Base-by-base conservation (phyloP, 1,140 invertebrate species). In the Meteorus sp. region DNA sequence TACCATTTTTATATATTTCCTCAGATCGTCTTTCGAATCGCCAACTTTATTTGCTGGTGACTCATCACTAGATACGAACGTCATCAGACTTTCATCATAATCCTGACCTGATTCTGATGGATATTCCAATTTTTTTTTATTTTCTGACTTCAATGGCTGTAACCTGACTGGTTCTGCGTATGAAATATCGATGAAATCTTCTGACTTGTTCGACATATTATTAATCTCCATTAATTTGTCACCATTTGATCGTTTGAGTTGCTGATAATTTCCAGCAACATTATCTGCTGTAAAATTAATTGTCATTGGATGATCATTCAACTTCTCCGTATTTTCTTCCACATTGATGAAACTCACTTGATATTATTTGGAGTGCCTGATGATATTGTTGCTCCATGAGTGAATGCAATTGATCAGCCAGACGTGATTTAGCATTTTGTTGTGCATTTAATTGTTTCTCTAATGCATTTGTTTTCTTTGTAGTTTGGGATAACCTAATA, bases 351-450 rank as follows among this genome's bases (percentile, higher is more conserved):
- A 22, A 65, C 22, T 67, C 77, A 59, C 82, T 80, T 53, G 85
- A 86, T 39, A 92, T 85, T 57, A 91, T 89, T 60, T 82, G 82
- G 13, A 91, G 70, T 17, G 89, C 88, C 76, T 91, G 87, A 43
- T 86, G 81, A 88, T 89, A 91, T 68, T 91, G 89, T 33, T 84
- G 83, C 76, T 92, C 86, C 89, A 92, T 91, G 0, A 91, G 86
- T 39, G 81, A 82, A 74, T 91, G 88, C 61, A 92, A 73, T 70
- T 90, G 86, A 57, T 88, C 82, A 1, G 88, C 89, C 44, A 91
- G 83, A 62, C 87, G 82, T 2, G 84, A 84, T 71, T 85, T 82
- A 52, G 79, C 81, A 6, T 80, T 76, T 31, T 82, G 81, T 62
- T 85, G 83, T 39, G 75, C 70, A 59, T 80, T 81, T 1, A 86